Evolutionary conservation across 2,797 vertebrate genomes (phyloP).

Genomic region (Etheostoma nigrum): DNA sequence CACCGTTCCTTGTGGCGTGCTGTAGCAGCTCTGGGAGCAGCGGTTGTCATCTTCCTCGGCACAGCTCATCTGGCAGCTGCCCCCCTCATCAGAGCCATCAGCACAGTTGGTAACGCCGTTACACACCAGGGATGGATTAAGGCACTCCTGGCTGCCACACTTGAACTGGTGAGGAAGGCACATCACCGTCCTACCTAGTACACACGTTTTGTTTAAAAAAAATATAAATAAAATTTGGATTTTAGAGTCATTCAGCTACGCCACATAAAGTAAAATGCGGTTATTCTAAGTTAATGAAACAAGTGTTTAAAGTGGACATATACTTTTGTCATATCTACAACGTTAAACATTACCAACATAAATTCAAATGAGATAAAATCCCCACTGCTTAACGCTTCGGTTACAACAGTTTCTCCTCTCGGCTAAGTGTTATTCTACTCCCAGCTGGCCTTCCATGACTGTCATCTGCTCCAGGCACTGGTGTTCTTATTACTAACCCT

Average conservation of each 20-base stretch:
- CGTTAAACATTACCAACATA: no score
- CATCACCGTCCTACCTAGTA: constrained; percentile 75
- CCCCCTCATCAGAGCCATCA: constrained; percentile 89
- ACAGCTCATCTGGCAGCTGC: constrained; percentile 78
- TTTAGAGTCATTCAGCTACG: neutral
- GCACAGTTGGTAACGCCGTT: constrained; percentile 83
- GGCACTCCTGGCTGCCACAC: constrained; percentile 84
- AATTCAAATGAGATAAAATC: no score
- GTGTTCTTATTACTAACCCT: no score
- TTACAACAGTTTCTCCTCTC: no score
- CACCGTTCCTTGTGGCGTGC: constrained; percentile 88
- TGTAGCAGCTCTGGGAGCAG: constrained; percentile 88
- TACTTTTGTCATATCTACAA: no score
- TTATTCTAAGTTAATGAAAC: neutral
- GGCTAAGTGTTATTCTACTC: no score
- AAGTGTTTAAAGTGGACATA: no score
- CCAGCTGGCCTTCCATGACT: no score
- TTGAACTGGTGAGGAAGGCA: constrained; percentile 87
- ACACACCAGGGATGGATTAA: constrained; percentile 86
- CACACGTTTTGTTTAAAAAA: neutral
- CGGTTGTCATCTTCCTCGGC: constrained; percentile 33
- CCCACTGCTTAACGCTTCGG: no score
- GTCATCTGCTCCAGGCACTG: no score
- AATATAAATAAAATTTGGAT: neutral
- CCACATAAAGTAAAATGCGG: neutral